Evolutionary conservation across 2,888 invertebrate species (phyloP), one percentile per base, ranked within the genome.

Genomic region (Cheilosia grossa): DNA sequence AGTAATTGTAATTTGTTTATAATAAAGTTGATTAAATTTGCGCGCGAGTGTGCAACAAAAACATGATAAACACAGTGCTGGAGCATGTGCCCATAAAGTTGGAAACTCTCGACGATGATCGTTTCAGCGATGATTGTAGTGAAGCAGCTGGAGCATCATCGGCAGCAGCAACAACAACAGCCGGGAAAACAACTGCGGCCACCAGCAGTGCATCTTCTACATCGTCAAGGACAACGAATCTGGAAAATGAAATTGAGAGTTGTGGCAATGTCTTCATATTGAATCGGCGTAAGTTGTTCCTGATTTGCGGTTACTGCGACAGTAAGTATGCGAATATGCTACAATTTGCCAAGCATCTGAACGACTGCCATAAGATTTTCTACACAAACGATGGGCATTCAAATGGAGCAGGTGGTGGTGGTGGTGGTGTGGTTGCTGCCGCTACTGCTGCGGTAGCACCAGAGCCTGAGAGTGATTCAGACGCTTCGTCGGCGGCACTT

Each of bases 41-140:
- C 13, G 24, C 51, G 51, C 21, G 24, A 24, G 21, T 24, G 24
- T 24, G 24, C 15, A 15, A 24, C 13, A 2, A 42, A 7, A 42
- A 88, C 80, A 89, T 89, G 90, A 89, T 90, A 88, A 88, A 85
- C 56, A 88, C 88, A 83, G 87, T 85, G 86, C 83, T 87, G 86
- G 89, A 89, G 88, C 89, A 89, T 89, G 89, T 89, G 82, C 87
- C 87, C 64, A 88, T 89, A 19, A 89, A 89, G 81, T 69, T 88
- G 80, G 88, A 89, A 86, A 83, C 37, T 3, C 59, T 85, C 15
- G 66, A 72, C 51, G 67, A 69, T 17, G 73, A 64, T 10, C 58
- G 27, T 24, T 73, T 66, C 24, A 30, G 33, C 30, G 58, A 63
- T 24, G 64, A 64, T 7, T 42, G 66, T 7, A 51, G 24, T 5